Percentiles rank a stretch among this genome's conserved stretches.
Conservation (phyloP, 2,113 vertebrate species). For the Calonectris borealis region DNA sequence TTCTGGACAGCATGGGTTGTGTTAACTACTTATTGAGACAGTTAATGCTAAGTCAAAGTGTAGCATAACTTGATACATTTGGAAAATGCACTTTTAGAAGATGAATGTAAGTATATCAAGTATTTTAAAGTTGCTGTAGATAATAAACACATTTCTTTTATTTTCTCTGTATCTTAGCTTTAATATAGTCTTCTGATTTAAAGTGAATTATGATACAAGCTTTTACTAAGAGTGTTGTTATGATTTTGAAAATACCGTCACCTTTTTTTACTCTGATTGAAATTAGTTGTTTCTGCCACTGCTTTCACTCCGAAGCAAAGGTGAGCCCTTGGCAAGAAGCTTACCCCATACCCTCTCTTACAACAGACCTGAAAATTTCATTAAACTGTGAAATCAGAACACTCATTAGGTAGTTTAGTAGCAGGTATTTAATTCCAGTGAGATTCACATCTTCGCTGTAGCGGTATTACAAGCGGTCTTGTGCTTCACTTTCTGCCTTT, state of each 20-base stretch:
- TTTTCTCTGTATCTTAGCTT: neutral
- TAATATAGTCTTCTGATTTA: neutral
- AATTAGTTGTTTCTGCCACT: neutral
- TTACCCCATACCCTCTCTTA: neutral
- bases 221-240: neutral
- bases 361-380: neutral
- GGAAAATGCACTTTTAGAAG: neutral
- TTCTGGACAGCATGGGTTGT: neutral
- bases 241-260: neutral
- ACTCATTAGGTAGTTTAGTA: neutral
- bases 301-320: neutral
- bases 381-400: neutral
- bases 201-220: neutral
- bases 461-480: neutral
- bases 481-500: neutral
- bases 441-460: neutral
- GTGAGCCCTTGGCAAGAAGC: neutral
- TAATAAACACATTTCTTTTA: neutral
- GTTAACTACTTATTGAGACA: neutral
- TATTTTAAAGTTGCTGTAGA: neutral
- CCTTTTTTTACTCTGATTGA: neutral
- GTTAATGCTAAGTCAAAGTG: neutral
- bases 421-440: neutral
- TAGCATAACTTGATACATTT: neutral
- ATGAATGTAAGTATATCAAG: neutral